phyloP scores from a whole-genome alignment of 2,888 invertebrate species.

The Cerastoderma edule region DNA sequence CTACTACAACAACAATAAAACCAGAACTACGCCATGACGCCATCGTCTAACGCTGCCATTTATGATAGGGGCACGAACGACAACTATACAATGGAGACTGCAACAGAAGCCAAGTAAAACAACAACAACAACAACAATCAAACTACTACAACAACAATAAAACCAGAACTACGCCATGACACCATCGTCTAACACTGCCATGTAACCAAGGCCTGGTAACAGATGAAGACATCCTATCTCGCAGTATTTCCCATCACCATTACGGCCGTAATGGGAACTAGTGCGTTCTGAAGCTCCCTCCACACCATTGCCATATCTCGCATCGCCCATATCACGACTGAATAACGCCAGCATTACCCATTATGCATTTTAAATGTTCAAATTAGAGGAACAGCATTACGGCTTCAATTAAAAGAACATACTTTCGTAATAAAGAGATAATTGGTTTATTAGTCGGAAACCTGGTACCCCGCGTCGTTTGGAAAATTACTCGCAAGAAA shows the following conservation, averaged over 20 bases:
- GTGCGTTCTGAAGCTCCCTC: background rate
- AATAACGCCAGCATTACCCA: slow-evolving; percentile 30
- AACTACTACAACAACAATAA: too few relatives aligned
- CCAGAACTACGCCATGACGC: too few relatives aligned
- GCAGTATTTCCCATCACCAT: slow-evolving; percentile 4
- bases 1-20: too few relatives aligned
- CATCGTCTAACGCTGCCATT: too few relatives aligned
- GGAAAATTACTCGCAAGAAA: background rate
- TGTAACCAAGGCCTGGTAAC: background rate
- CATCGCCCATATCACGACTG: slow-evolving; percentile 30
- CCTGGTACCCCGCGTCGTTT: slow-evolving; percentile 18
- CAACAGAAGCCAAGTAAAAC: too few relatives aligned
- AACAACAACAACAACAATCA: too few relatives aligned
- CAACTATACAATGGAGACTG: too few relatives aligned
- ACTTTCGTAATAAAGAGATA: slow-evolving; percentile 28
- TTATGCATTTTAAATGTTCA: slow-evolving; percentile 37
- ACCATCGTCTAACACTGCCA: background rate
- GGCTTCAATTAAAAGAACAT: slow-evolving; percentile 38
- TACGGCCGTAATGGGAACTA: background rate
- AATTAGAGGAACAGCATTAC: slow-evolving; percentile 29
- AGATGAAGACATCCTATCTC: background rate
- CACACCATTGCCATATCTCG: slow-evolving; percentile 23
- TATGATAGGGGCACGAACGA: too few relatives aligned
- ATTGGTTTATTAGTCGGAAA: slow-evolving; percentile 30
- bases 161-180: too few relatives aligned